Percentiles rank a stretch among this genome's conserved stretches.
These are phyloP conservation scores for Corticium candelabrum DNA, from an alignment of 37 sponge, comb jelly and placozoan species.

Conservation along the genomic window DNA sequence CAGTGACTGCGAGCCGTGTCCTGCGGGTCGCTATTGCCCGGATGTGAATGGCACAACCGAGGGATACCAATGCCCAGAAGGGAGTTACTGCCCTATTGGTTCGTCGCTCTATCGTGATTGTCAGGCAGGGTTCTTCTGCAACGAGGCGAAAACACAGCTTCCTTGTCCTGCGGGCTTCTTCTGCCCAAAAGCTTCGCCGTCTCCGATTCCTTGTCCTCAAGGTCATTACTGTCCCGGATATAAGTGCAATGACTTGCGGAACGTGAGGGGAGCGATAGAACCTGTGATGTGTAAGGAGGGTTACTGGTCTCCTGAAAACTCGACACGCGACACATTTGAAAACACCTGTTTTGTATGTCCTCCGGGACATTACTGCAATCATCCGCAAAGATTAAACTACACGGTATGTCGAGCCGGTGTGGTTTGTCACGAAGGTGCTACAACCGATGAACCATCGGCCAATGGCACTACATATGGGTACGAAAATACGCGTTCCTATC, in stretches of 20 bases:
- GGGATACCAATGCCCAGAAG: conserved; percentile 10
- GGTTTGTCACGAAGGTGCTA: conserved; percentile 9
- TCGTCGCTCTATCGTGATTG: conserved; percentile 12
- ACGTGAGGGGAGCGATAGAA: not conserved
- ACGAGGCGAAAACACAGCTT: not conserved
- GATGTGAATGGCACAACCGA: conserved; percentile 7
- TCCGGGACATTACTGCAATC: not conserved
- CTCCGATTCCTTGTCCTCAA: not conserved
- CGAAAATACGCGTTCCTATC: conserved; percentile 2
- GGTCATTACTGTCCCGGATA: conserved; percentile 25
- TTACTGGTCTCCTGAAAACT: not conserved
- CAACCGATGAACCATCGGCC: conserved; percentile 7
- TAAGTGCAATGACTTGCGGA: not conserved
- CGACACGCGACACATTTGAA: not conserved
- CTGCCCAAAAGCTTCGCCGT: conserved; percentile 17
- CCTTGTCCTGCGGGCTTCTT: conserved; percentile 30
- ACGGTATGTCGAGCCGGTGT: conserved; percentile 11
- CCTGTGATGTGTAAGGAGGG: not conserved
- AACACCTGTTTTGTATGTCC: not conserved
- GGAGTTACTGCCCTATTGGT: conserved; percentile 6
- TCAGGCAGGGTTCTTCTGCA: conserved; percentile 28
- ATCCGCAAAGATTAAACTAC: not conserved
- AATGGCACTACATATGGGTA: conserved; percentile 1
- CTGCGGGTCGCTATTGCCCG: conserved; percentile 28
- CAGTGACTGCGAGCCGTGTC: conserved; percentile 18